Evolutionary conservation across 2,888 invertebrate genomes (phyloP).

Genomic region (Peribatodes rhomboidaria): DNA sequence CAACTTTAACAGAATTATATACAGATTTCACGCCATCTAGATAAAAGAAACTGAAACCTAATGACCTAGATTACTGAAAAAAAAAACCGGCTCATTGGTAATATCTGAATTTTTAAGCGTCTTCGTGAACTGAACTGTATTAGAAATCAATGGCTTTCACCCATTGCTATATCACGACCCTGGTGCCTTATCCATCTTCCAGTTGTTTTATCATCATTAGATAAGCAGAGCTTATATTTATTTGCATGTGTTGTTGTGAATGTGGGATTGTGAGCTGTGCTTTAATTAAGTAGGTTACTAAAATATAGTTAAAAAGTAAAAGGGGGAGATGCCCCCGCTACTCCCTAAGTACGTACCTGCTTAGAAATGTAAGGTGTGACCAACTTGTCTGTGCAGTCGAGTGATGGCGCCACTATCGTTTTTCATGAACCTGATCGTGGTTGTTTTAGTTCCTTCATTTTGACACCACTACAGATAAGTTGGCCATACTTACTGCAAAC

Average conservation of each 20-base stretch:
- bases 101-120: too few relatives aligned
- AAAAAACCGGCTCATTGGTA: too few relatives aligned
- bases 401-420: too few relatives aligned
- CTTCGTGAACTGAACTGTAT: not conserved
- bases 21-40: too few relatives aligned
- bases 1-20: too few relatives aligned
- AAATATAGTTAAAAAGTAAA: not conserved
- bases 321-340: not conserved
- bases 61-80: too few relatives aligned
- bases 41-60: too few relatives aligned
- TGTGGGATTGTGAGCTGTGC: slow-evolving; percentile 28
- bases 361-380: not conserved
- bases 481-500: too few relatives aligned
- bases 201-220: slow-evolving; percentile 53
- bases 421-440: too few relatives aligned
- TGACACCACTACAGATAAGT: too few relatives aligned
- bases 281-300: not conserved
- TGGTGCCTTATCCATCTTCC: slow-evolving; percentile 76
- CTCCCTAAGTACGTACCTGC: not conserved
- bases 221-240: slow-evolving; percentile 49
- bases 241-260: slow-evolving; percentile 47
- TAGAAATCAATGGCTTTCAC: slow-evolving; percentile 17
- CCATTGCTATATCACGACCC: slow-evolving; percentile 51
- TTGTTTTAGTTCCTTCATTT: too few relatives aligned
- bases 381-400: too few relatives aligned